Evolutionary conservation across 2,113 vertebrate species (phyloP).

Genomic region (Hystrix cristata): DNA sequence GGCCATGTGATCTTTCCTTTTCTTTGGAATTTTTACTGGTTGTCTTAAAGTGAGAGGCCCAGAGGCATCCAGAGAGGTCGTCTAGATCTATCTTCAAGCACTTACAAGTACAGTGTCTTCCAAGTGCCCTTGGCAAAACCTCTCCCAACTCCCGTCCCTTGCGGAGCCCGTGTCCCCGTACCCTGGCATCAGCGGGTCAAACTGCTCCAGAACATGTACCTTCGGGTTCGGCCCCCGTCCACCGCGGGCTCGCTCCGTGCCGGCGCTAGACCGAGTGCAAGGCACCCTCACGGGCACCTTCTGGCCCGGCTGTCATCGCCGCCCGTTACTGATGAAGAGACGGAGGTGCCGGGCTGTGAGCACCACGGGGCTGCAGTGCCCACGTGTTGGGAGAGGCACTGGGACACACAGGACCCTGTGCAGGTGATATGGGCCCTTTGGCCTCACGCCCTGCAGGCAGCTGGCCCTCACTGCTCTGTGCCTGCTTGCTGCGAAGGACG

Average conservation of each 20-base stretch:
- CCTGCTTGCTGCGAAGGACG: background rate
- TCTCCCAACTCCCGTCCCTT: background rate
- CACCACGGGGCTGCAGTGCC: accelerated
- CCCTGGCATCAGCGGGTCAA: background rate
- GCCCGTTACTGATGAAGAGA: no score
- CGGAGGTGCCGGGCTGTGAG: background rate
- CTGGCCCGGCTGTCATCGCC: accelerated
- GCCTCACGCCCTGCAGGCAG: no score
- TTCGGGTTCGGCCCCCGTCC: accelerated
- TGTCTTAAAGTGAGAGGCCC: background rate
- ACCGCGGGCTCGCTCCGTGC: background rate
- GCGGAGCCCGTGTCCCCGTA: accelerated
- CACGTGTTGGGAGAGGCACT: accelerated
- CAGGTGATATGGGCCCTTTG: background rate
- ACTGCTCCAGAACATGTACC: accelerated
- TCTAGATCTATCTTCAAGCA: background rate
- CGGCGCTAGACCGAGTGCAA: no score
- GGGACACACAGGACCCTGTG: background rate
- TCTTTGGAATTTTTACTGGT: background rate
- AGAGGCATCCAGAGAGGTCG: background rate
- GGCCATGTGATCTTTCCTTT: background rate
- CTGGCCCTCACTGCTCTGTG: no score
- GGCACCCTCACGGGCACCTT: accelerated
- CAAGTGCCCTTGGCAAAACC: background rate
- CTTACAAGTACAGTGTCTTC: background rate